phyloP scores from a whole-genome alignment of 2,797 vertebrate species.

The Molossus molossus region DNA sequence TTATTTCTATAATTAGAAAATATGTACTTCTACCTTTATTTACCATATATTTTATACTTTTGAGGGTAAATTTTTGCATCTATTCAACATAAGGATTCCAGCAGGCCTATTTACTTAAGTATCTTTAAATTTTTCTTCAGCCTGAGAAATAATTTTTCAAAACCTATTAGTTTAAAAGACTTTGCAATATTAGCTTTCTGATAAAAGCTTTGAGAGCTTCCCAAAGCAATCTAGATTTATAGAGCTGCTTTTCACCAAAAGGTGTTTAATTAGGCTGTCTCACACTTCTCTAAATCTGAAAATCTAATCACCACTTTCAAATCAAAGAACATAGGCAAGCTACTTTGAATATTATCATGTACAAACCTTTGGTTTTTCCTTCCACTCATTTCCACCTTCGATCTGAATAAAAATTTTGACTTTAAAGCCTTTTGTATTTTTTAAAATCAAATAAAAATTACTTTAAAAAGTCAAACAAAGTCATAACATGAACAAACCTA shows the following conservation, averaged over 20 bases:
- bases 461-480: not conserved
- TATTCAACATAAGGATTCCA: constrained; percentile 31
- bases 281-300: constrained; percentile 87
- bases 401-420: constrained; percentile 64
- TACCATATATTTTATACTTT: not conserved
- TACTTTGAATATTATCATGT: constrained; percentile 82
- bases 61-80: constrained; percentile 21
- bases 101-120: constrained; percentile 64
- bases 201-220: constrained; percentile 84
- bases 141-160: constrained; percentile 73
- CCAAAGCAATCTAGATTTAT: constrained; percentile 80
- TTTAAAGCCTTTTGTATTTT: constrained; percentile 69
- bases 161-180: constrained; percentile 74
- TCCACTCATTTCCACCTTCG: constrained; percentile 71
- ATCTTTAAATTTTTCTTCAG: constrained; percentile 74
- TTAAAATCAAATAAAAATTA: constrained; percentile 63
- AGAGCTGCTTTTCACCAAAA: constrained; percentile 85
- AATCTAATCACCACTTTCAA: constrained; percentile 90
- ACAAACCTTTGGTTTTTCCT: constrained; percentile 72
- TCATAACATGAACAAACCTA: constrained; percentile 47
- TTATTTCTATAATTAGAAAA: not conserved
- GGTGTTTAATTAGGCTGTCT: constrained; percentile 93
- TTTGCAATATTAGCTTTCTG: constrained; percentile 73
- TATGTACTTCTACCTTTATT: not conserved
- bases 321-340: constrained; percentile 87